These are phyloP conservation scores for Pogonomyrmex barbatus DNA, from an alignment of 1,140 invertebrate genomes.

Conservation along the genomic window DNA sequence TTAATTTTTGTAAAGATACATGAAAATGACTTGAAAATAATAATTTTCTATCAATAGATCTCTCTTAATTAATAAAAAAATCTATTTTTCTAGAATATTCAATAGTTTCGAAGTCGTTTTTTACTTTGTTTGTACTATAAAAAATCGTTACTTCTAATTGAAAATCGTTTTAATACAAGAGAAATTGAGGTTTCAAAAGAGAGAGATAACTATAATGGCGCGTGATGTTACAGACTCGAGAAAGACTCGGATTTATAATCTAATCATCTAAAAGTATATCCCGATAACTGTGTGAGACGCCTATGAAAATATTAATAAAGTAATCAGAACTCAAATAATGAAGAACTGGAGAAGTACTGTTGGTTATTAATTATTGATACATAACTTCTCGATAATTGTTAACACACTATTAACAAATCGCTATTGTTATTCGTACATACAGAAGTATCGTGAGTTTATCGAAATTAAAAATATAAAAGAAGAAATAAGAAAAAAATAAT, in stretches of 20 bases:
- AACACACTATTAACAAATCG: neutral
- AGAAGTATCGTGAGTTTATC: neutral
- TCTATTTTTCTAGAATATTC: neutral
- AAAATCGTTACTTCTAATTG: neutral
- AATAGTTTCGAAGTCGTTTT: neutral
- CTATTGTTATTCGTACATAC: neutral
- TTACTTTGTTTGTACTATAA: neutral
- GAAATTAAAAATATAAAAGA: neutral
- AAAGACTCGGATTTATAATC: neutral
- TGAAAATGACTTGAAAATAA: neutral
- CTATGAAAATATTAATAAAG: constrained; percentile 1
- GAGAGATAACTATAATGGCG: neutral
- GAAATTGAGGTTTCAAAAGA: neutral
- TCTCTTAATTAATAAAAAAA: neutral
- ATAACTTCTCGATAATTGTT: constrained; percentile 1
- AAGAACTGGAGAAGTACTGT: neutral
- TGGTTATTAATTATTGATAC: neutral
- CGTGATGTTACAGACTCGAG: neutral
- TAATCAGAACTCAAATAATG: neutral
- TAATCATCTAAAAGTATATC: neutral
- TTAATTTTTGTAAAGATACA: neutral
- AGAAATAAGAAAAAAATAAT: neutral
- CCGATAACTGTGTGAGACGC: neutral
- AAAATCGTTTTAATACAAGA: neutral
- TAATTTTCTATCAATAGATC: neutral